phyloP scores from a whole-genome alignment of 2,113 vertebrate genomes.

The Oreotragus oreotragus region DNA sequence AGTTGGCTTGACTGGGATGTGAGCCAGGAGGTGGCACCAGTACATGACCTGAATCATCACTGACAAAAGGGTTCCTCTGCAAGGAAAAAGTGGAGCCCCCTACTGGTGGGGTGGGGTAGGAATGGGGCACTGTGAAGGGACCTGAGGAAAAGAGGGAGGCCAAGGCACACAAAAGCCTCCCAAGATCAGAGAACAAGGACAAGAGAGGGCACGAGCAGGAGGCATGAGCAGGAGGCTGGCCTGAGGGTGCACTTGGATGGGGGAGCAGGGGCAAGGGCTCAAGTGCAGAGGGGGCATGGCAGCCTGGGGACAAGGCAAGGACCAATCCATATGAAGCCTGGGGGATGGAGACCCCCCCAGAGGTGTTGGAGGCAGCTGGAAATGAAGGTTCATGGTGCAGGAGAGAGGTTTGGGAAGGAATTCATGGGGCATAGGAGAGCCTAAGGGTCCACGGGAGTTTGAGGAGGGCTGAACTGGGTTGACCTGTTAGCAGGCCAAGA shows the following conservation, averaged over 20 bases:
- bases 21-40: not conserved
- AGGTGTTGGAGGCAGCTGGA: not conserved
- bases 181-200: not conserved
- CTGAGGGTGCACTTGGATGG: not conserved
- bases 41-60: not conserved
- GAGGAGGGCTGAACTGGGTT: not conserved
- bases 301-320: not conserved
- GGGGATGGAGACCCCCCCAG: not conserved
- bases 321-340: not conserved
- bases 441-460: not conserved
- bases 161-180: not conserved
- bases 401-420: not conserved
- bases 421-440: not conserved
- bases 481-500: not conserved
- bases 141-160: not conserved
- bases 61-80: not conserved
- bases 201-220: not conserved
- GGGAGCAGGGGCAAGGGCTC: fast-evolving
- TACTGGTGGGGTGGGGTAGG: not conserved
- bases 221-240: not conserved
- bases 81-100: not conserved
- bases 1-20: not conserved
- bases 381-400: not conserved
- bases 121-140: not conserved
- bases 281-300: not conserved